phyloP scores from a whole-genome alignment of 2,113 vertebrate species.

The Scatophagus argus region DNA sequence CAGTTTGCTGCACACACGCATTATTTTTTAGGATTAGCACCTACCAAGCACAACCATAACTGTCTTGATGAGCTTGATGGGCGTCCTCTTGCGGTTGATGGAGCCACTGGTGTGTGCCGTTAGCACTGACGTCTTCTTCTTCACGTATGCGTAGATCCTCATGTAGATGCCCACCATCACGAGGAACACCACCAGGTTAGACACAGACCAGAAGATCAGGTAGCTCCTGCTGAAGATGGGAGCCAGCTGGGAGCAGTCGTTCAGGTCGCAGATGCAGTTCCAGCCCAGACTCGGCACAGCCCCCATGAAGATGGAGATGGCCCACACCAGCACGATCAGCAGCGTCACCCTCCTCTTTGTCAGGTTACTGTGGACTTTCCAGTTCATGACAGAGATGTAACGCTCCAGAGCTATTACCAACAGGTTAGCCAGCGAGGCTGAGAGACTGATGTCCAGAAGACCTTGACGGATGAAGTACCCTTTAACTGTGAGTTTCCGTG shows the following conservation, averaged over 20 bases:
- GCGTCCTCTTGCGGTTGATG: conserved; percentile 91
- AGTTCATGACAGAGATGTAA: conserved; percentile 93
- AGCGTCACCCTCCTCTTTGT: conserved; percentile 94
- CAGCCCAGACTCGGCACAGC: conserved; percentile 94
- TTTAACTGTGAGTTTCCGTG: conserved; percentile 87
- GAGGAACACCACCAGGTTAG: conserved; percentile 92
- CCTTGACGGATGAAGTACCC: conserved; percentile 95
- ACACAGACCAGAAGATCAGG: conserved; percentile 94
- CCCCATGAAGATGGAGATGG: conserved; percentile 94
- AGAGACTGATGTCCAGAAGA: conserved; percentile 93
- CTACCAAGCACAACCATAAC: conserved; percentile 97
- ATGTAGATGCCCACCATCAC: conserved; percentile 94
- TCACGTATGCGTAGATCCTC: conserved; percentile 95
- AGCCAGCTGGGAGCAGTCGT: conserved; percentile 90
- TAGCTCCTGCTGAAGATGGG: conserved; percentile 97
- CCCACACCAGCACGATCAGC: conserved; percentile 93
- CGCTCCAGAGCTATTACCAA: conserved; percentile 96
- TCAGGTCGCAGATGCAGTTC: conserved; percentile 95
- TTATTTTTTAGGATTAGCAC: conserved; percentile 44
- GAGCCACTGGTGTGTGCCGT: conserved; percentile 89
- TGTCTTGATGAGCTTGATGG: conserved; percentile 98
- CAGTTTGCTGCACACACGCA: not conserved
- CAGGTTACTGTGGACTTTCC: conserved; percentile 95
- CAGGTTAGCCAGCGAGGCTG: conserved; percentile 93
- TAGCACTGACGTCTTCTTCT: conserved; percentile 90